Evolutionary conservation across 2,888 invertebrate species (phyloP), one percentile per base, ranked within the genome.

Genomic region (Melinaea marsaeus): DNA sequence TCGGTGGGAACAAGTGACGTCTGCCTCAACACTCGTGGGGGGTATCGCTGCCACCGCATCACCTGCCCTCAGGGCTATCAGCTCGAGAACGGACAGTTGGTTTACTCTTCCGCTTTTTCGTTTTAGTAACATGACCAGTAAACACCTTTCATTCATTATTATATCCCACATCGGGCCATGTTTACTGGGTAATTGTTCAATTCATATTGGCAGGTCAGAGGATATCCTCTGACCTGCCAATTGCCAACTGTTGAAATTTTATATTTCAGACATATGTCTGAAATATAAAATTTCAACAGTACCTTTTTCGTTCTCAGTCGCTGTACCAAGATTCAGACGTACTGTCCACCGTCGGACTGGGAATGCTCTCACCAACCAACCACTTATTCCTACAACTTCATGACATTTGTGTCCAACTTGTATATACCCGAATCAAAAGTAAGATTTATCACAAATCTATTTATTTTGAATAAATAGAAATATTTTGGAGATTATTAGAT

Each of bases 351-450:
- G 0, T 92, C 93, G 2, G 95, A 96, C 76, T 84, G 90, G 72
- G 92, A 94, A 45, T 99, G 99, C 77, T 92, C 94, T 5, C 93
- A 93, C 35, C 93, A 94, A 72, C 97, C 99, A 0, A 93, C 96
- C 9, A 96, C 97, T 56, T 96, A 95, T 76, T 97, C 98, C 0
- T 97, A 95, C 89, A 98, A 98, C 85, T 99, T 96, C 85, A 95
- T 99, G 73, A 96, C 98, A 0, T 94, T 99, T 74, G 96, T 97
- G 0, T 96, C 97, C 33, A 95, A 96, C 74, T 83, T 96, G 22
- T 94, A 94, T 58, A 93, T 97, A 55, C 94, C 95, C 0, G 84
- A 79, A 11, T 75, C 80, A 1, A 84, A 84, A 78, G 89, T 86
- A 51, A 74, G 76, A 60, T 7, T 33, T 7, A 37, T 42, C 11